Conservation (phyloP, 1,140 invertebrate species). For the Glossosoma conforme region DNA sequence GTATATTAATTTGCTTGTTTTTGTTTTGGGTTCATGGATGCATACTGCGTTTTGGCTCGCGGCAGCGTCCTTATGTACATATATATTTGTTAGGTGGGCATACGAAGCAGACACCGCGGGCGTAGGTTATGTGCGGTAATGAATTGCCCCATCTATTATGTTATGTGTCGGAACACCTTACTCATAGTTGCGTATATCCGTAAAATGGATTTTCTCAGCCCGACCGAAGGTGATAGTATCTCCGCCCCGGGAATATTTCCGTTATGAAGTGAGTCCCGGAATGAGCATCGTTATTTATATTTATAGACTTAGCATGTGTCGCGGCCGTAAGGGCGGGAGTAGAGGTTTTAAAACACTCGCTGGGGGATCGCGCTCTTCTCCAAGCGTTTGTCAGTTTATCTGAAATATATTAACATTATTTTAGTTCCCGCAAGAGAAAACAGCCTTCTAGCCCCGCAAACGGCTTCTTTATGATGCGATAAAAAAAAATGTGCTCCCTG, state of each 20-base stretch:
- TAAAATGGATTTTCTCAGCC: conserved; percentile 17
- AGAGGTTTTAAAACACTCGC: conserved; percentile 19
- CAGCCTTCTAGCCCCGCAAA: conserved; percentile 5
- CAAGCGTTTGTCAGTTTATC: conserved; percentile 24
- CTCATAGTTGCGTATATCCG: conserved; percentile 22
- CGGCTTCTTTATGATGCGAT: conserved; percentile 14
- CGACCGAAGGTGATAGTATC: conserved; percentile 24
- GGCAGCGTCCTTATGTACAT: too few relatives aligned
- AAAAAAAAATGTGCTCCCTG: conserved; percentile 5
- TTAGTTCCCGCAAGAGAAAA: conserved; percentile 5
- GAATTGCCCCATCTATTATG: conserved; percentile 30
- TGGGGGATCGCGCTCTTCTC: conserved; percentile 12
- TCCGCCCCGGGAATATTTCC: conserved; percentile 14
- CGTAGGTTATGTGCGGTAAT: conserved; percentile 25
- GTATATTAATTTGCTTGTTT: too few relatives aligned
- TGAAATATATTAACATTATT: conserved; percentile 21
- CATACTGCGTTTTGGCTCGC: too few relatives aligned
- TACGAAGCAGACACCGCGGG: background rate
- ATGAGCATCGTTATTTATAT: conserved; percentile 30
- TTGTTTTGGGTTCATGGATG: too few relatives aligned
- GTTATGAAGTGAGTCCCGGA: conserved; percentile 10
- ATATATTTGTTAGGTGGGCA: too few relatives aligned
- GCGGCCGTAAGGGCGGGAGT: background rate
- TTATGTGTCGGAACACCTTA: conserved; percentile 24
- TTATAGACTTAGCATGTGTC: conserved; percentile 25